Base-by-base conservation (phyloP, 2,888 invertebrate genomes). In the Acronicta leporina region DNA sequence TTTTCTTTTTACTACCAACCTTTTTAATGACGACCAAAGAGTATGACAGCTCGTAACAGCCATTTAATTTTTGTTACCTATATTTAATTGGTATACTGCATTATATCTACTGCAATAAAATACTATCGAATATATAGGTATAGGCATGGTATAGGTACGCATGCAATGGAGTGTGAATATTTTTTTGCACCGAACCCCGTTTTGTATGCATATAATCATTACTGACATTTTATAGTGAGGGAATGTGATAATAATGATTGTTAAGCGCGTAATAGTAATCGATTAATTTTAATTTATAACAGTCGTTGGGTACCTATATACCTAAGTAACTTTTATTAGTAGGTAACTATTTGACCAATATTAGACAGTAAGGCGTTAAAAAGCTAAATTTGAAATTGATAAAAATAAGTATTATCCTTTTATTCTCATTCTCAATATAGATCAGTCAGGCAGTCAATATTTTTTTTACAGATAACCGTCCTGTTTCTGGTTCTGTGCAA, bases 1-100 rank as follows among this genome's bases (percentile, higher is more conserved):
- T 82, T 75, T 77, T 63, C 68, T 85, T 86, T 86, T 86, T 86
- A 81, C 68, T 55, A 53, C 46, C 61, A 62, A 61, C 67, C 51
- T 70, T 63, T 73, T 75, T 74, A 75, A 77, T 78, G 67, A 62
- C 67, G 64, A 71, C 73, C 54, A 61, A 47, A 66, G 60, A 51
- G 64, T 61, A 63, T 68, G 76, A 73, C 72, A 67, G 66, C 63
- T 68, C 51, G 53, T 59, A 63, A 69, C 55, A 56, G 60, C 52
- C 63, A 60, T 68, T 68, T 55, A 59, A 63, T 71, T 70, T 75
- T 66, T 59, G 58, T 54, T 65, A 51, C 63, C 61, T 56, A 64
- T 52, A 20, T 44, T 58, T 73, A 75, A 78, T 78, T 71, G 68
- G 65, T 69, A 47, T 45, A 51, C 52, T 51, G 48, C 16, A 46